These are phyloP conservation scores for Holothuria leucospilota DNA, from an alignment of 53 echinoderm and acorn worm species.

Conservation along the genomic window DNA sequence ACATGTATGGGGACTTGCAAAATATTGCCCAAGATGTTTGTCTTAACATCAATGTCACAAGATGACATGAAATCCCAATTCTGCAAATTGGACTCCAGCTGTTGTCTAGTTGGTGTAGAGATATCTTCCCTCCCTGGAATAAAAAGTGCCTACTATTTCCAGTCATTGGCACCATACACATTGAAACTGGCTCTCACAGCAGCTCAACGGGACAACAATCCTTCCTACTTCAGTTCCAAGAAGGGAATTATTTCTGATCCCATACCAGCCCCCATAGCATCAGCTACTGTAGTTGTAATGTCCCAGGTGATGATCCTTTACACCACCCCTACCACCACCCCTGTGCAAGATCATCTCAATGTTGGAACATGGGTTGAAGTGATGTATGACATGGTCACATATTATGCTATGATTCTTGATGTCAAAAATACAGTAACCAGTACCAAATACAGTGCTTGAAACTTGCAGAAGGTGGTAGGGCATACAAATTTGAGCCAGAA, in stretches of 20 bases:
- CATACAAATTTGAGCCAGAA: constrained; percentile 3
- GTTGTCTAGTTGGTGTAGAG: neutral
- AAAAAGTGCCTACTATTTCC: too few species aligned
- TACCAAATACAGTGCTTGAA: constrained; percentile 6
- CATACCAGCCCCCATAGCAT: too few species aligned
- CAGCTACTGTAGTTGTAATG: constrained; percentile 6
- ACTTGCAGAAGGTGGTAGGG: neutral
- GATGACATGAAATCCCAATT: neutral
- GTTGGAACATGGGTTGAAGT: too few species aligned
- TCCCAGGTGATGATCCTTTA: constrained; percentile 21
- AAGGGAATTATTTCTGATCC: too few species aligned
- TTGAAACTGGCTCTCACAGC: too few species aligned
- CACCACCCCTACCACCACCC: neutral
- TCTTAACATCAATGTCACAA: neutral
- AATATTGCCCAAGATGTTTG: too few species aligned
- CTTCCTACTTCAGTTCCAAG: too few species aligned
- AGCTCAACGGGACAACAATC: too few species aligned
- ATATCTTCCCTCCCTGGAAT: constrained; percentile 3
- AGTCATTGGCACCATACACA: too few species aligned
- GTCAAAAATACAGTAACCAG: neutral
- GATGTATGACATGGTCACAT: too few species aligned
- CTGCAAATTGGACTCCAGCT: constrained; percentile 22
- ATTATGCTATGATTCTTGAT: constrained; percentile 8
- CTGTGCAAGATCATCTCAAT: neutral
- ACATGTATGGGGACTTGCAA: too few species aligned